A percentile compares a stretch with the other conserved stretches of the same genome.
These are phyloP conservation scores for Phasia obesa DNA, from an alignment of 2,888 invertebrate genomes.

Conservation along the genomic window DNA sequence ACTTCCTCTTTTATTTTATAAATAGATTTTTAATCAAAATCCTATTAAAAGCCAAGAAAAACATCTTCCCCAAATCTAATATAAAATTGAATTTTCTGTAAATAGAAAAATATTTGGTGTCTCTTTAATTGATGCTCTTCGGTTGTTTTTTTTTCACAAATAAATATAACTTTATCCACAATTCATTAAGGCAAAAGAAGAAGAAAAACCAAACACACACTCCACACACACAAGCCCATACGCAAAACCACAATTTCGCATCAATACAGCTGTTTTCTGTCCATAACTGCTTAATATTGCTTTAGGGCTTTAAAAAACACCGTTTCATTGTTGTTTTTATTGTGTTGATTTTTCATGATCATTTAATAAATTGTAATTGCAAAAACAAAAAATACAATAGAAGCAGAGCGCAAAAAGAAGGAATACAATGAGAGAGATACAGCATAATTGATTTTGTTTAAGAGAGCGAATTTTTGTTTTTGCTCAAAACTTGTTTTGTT, in stretches of 20 bases:
- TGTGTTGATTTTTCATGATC: conserved; percentile 64
- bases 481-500: conserved; percentile 63
- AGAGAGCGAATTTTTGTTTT: conserved; percentile 22
- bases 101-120: neutral
- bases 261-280: conserved; percentile 69
- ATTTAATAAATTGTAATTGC: conserved; percentile 37
- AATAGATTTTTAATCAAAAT: conserved; percentile 32
- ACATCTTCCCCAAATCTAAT: neutral
- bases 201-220: conserved; percentile 58
- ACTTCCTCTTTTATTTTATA: conserved; percentile 36
- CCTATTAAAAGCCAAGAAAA: conserved; percentile 13
- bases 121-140: conserved; percentile 6
- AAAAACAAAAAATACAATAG: conserved; percentile 23
- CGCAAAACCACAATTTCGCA: conserved; percentile 67
- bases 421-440: neutral
- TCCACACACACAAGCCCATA: conserved; percentile 38
- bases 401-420: neutral
- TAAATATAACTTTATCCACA: conserved; percentile 65
- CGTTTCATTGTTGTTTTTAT: conserved; percentile 66
- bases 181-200: conserved; percentile 64
- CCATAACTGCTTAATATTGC: conserved; percentile 72
- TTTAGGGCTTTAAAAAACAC: conserved; percentile 69
- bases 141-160: conserved; percentile 37
- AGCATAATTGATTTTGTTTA: conserved; percentile 1
- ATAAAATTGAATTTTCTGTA: conserved; percentile 35